phyloP scores from a whole-genome alignment of 23 tunicate genomes.

The Trididemnum clinides region DNA sequence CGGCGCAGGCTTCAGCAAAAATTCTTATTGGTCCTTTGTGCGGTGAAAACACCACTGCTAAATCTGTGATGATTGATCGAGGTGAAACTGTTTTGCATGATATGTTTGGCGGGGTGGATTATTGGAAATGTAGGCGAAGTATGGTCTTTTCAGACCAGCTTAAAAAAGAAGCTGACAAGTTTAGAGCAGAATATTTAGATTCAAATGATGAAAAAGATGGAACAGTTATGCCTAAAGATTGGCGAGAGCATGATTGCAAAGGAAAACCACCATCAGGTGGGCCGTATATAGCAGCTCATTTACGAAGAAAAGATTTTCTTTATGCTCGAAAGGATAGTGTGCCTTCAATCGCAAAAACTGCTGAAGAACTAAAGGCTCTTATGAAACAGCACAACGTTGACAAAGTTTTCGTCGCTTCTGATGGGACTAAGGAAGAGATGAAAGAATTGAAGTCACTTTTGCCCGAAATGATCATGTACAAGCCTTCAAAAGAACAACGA shows the following conservation, averaged over 20 bases:
- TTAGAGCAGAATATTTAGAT: conserved; percentile 57
- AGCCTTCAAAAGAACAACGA: conserved; percentile 65
- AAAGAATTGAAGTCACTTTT: conserved; percentile 60
- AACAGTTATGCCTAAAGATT: conserved; percentile 70
- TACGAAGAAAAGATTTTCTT: conserved; percentile 91
- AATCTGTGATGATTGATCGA: conserved; percentile 87
- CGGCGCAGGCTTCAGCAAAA: conserved; percentile 78
- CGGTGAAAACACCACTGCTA: conserved; percentile 95
- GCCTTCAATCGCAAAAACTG: conserved; percentile 71
- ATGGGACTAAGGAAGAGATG: conserved; percentile 93
- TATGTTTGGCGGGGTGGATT: conserved; percentile 83
- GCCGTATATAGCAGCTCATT: conserved; percentile 95
- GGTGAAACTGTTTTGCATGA: conserved; percentile 95
- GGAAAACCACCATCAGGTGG: conserved; percentile 75
- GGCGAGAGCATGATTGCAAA: conserved; percentile 63
- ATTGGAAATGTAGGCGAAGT: conserved; percentile 91
- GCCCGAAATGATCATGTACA: conserved; percentile 77
- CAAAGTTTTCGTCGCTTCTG: conserved; percentile 95
- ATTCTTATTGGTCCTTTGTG: conserved; percentile 68
- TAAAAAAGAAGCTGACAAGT: conserved; percentile 51
- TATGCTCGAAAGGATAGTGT: conserved; percentile 75
- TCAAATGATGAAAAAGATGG: conserved; percentile 84
- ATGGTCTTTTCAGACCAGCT: conserved; percentile 83
- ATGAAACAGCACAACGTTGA: conserved; percentile 66
- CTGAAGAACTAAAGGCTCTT: conserved; percentile 46